Evolutionary conservation across 2,888 invertebrate species (phyloP), one percentile per base, ranked within the genome.

Genomic region (Bursaphelenchus okinawaensis): DNA sequence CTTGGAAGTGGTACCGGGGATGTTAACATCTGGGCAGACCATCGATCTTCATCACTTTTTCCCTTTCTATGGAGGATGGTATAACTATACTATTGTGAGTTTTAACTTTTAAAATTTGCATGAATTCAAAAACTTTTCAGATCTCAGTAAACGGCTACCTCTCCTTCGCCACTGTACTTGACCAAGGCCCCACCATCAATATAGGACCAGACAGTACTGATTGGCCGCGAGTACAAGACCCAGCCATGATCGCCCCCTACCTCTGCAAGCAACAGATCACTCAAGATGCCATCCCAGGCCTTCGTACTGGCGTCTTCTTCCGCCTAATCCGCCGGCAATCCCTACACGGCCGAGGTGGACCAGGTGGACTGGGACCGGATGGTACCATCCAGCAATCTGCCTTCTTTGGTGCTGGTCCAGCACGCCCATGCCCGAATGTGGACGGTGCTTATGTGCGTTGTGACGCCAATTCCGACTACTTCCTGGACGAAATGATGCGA

Each of bases 211-310:
- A 80, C 12, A 66, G 71, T 1, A 72, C 72, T 4, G 72, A 81
- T 61, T 81, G 81, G 81, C 81, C 81, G 7, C 65, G 79, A 20
- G 75, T 76, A 50, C 77, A 80, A 62, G 81, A 81, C 68, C 81
- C 81, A 16, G 81, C 81, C 23, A 80, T 81, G 80, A 81, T 81
- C 67, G 81, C 80, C 3, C 81, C 81, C 7, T 81, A 76, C 66
- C 69, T 81, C 7, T 81, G 81, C 69, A 81, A 81, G 66, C 81
- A 81, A 60, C 77, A 77, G 66, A 71, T 81, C 52, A 75, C 75
- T 0, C 80, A 81, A 63, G 67, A 68, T 52, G 74, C 78, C 22
- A 79, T 77, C 57, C 79, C 79, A 4, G 80, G 75, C 19, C 59
- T 70, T 56, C 60, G 77, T 27, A 72, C 80, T 9, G 81, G 81